These are phyloP conservation scores for Ophioninae sp. DNA, from an alignment of 2,888 invertebrate genomes.

Conservation along the genomic window DNA sequence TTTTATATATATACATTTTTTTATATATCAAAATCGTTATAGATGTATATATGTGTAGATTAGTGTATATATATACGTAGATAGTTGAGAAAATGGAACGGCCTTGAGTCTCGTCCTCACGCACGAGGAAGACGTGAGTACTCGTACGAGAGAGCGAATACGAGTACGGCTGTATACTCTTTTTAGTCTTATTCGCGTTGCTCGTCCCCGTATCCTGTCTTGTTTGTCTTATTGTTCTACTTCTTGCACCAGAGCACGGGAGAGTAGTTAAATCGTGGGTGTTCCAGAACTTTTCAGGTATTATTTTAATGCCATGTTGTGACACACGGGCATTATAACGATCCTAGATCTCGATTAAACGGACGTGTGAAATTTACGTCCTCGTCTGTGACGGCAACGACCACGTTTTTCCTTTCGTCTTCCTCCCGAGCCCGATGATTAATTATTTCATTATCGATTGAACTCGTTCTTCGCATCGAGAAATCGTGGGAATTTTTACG, in stretches of 20 bases:
- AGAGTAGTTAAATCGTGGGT: conserved; percentile 50
- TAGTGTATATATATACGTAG: conserved; percentile 13
- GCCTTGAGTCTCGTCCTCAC: conserved; percentile 76
- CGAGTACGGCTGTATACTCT: conserved; percentile 23
- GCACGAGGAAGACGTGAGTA: conserved; percentile 54
- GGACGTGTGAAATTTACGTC: conserved; percentile 8
- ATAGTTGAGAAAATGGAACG: conserved; percentile 76
- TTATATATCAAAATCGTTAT: neutral
- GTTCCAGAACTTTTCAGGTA: conserved; percentile 48
- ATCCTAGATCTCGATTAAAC: conserved; percentile 29
- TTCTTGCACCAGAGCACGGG: conserved; percentile 27
- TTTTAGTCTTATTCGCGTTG: conserved; percentile 26
- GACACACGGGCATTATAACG: conserved; percentile 1
- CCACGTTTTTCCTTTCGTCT: neutral
- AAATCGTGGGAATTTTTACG: neutral
- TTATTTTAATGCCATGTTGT: conserved; percentile 21
- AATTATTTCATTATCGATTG: conserved; percentile 12
- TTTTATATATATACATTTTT: conserved; percentile 16
- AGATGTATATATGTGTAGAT: neutral
- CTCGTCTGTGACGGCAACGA: neutral
- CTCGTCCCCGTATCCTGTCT: conserved; percentile 22
- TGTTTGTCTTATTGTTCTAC: conserved; percentile 42
- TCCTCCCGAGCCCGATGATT: neutral
- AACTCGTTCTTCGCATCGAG: neutral
- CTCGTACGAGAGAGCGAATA: conserved; percentile 41